Evolutionary conservation across 2,113 vertebrate species (phyloP), one percentile per base, ranked within the genome.

Genomic region (Orthonyx spaldingii): DNA sequence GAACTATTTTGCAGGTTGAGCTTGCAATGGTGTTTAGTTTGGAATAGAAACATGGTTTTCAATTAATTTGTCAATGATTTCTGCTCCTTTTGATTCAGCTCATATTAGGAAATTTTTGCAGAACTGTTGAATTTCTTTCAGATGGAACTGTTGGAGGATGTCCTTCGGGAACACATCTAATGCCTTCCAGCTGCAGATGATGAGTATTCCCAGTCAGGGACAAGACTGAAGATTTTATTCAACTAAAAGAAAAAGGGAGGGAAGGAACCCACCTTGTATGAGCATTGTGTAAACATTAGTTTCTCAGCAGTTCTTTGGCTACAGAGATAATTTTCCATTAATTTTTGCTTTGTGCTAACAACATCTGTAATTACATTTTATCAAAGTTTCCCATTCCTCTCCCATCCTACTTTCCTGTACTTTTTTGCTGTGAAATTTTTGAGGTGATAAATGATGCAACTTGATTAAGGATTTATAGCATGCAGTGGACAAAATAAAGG

Each of bases 221-320:
- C 11, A 21, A 65, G 37, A 57, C 3, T 77, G 39, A 90, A 92
- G 6, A 14, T 89, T 57, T 91, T 14, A 66, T 11, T 63, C 39
- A 89, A 22, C 5, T 39, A 39, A 57, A 74, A 70, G 10, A 55
- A 71, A 64, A 8, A 3, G 1, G 10, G 27, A 42, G 22, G 2
- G 3, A 6, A 11, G 4, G 1, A 68, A 64, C 5, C 2, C 26
- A 68, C 4, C 2, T 2, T 44, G 1, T 74, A 37, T 26, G 16
- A 39, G 1, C 7, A n/a, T 16, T 64, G 13, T 52, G 14, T 20
- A 81, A 77, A 37, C 7, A 21, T 59, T 42, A 33, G 4, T 50
- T 79, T 74, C 30, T 72, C 41, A 60, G 10, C 22, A 72, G 9
- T 76, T 88, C 9, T 93, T 82, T 80, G 28, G 13, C 24, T 86